A percentile compares a stretch with the other conserved stretches of the same genome.
Evolutionary conservation across 2,797 vertebrate species (phyloP).

Genomic region (Brachyalestes nurse): DNA sequence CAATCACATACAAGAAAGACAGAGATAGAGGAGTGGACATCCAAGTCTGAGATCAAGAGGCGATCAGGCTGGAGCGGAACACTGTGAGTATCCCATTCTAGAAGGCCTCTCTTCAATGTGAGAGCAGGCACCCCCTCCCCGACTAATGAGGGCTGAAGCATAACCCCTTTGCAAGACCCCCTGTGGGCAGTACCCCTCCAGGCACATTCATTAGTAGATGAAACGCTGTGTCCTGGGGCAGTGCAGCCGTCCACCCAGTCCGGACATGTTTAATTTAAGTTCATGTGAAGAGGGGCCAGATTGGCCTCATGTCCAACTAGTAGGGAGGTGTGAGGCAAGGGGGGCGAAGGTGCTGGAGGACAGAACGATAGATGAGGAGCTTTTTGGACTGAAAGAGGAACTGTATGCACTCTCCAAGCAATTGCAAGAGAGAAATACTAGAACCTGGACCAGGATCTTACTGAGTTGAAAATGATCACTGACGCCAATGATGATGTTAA

Average conservation of each 20-base stretch:
- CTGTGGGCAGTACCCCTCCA: constrained; percentile 75
- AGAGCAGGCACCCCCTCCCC: constrained; percentile 71
- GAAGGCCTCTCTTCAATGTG: constrained; percentile 76
- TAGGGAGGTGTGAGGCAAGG: constrained; percentile 55
- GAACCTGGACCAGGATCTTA: not conserved
- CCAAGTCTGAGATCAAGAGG: constrained; percentile 63
- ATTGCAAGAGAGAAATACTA: not conserved
- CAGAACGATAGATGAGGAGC: not conserved
- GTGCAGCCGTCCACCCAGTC: constrained; percentile 69
- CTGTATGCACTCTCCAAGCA: not conserved
- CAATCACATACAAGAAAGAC: not conserved
- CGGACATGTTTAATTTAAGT: constrained; percentile 81
- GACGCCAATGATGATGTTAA: not conserved
- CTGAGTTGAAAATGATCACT: not conserved
- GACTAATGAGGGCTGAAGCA: constrained; percentile 84
- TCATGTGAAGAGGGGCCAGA: constrained; percentile 67
- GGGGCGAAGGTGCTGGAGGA: not conserved
- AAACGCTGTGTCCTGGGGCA: constrained; percentile 79
- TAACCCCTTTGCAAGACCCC: constrained; percentile 73
- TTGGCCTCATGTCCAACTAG: constrained; percentile 57
- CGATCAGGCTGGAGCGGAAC: constrained; percentile 50
- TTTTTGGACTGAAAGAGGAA: not conserved
- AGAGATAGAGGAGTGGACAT: constrained; percentile 29
- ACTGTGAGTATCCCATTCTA: constrained; percentile 61
- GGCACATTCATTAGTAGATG: constrained; percentile 86